Percentiles rank a stretch among this genome's conserved stretches.
These are phyloP conservation scores for Melanophora roralis DNA, from an alignment of 2,888 invertebrate genomes.

Conservation along the genomic window DNA sequence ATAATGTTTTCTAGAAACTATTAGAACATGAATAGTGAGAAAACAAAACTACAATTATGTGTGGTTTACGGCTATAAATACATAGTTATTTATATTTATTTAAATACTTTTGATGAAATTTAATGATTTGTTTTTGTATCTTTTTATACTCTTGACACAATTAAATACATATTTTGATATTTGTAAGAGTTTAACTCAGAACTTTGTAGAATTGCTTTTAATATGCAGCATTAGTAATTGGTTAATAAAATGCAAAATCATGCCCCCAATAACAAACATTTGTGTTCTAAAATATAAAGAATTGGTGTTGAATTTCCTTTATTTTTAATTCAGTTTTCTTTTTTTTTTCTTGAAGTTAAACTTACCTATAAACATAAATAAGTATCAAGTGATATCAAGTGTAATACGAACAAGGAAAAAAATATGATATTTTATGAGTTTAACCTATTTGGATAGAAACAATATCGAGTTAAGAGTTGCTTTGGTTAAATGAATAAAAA, in stretches of 20 bases:
- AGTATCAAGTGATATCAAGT: slow-evolving; percentile 1
- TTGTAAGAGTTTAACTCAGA: background rate
- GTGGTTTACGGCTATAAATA: slow-evolving; percentile 23
- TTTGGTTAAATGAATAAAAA: background rate
- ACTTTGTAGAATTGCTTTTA: background rate
- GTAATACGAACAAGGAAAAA: slow-evolving; percentile 16
- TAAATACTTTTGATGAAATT: background rate
- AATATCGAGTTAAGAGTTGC: background rate
- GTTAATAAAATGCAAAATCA: slow-evolving; percentile 12
- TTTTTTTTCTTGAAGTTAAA: background rate
- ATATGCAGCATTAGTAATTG: background rate
- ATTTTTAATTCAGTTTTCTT: background rate
- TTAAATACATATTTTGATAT: no score
- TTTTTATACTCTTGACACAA: no score
- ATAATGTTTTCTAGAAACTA: slow-evolving; percentile 26
- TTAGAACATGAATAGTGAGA: slow-evolving; percentile 46
- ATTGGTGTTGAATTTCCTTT: slow-evolving; percentile 5
- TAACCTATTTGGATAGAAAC: slow-evolving; percentile 6
- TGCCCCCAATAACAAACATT: background rate
- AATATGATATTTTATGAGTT: background rate
- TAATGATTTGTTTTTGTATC: background rate
- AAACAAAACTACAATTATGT: background rate
- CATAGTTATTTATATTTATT: background rate
- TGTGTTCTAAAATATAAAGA: background rate
- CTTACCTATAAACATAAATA: no score